phyloP scores from a whole-genome alignment of 1,140 invertebrate genomes.

The Vanessa tameamea region DNA sequence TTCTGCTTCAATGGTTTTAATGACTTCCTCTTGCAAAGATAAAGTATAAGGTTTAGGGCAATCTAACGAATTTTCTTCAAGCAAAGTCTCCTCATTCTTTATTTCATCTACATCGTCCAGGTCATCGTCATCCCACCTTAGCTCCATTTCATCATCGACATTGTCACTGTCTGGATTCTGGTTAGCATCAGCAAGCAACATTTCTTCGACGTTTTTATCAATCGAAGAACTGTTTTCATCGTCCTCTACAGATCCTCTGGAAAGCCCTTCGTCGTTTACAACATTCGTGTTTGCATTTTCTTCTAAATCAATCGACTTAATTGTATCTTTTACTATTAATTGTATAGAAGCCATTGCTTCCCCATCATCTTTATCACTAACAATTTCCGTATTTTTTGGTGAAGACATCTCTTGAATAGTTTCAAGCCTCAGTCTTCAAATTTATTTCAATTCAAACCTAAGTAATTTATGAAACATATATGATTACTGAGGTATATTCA shows the following conservation, averaged over 20 bases:
- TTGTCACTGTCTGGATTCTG: neutral
- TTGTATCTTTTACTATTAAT: neutral
- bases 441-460: neutral
- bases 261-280: neutral
- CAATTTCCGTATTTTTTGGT: neutral
- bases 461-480: neutral
- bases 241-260: neutral
- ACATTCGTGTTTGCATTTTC: neutral
- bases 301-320: neutral
- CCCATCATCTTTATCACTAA: neutral
- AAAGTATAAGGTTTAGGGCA: neutral
- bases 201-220: neutral
- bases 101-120: constrained; percentile 23
- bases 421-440: neutral
- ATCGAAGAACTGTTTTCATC: neutral
- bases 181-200: neutral
- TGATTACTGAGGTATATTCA: neutral
- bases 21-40: neutral
- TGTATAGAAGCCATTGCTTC: neutral
- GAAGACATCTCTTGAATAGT: neutral
- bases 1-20: constrained; percentile 1
- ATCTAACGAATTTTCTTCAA: constrained; percentile 21
- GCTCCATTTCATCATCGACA: constrained; percentile 4
- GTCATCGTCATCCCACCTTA: constrained; percentile 49
- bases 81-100: constrained; percentile 29